phyloP scores from a whole-genome alignment of 2,113 vertebrate genomes.

The Quiscalus mexicanus region DNA sequence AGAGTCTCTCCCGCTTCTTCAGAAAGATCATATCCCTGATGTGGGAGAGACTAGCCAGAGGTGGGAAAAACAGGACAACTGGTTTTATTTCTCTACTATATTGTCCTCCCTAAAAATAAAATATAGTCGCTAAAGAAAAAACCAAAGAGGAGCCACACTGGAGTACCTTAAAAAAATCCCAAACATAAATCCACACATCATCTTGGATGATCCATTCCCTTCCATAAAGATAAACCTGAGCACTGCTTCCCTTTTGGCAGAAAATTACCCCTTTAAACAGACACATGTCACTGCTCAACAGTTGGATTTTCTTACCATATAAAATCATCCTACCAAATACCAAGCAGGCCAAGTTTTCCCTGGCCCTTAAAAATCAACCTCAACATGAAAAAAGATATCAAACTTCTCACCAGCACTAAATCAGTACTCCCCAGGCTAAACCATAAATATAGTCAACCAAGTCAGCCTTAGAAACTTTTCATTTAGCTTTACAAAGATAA shows the following conservation, averaged over 20 bases:
- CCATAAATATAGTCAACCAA: neutral
- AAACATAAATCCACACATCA: neutral
- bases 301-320: neutral
- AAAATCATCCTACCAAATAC: neutral
- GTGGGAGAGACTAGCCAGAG: neutral
- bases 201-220: neutral
- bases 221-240: neutral
- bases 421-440: neutral
- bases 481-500: constrained; percentile 15
- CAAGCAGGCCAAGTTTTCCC: neutral
- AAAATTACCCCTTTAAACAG: neutral
- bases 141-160: accelerated
- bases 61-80: neutral
- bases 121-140: neutral
- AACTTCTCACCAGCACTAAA: neutral
- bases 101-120: neutral
- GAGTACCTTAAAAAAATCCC: neutral
- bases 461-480: constrained; percentile 15
- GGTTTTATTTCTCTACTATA: neutral
- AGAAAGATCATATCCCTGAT: neutral
- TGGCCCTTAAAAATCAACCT: neutral
- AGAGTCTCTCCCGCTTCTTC: neutral
- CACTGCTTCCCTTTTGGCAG: neutral
- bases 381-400: neutral
- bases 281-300: neutral